A percentile compares a stretch with the other conserved stretches of the same genome.
These are phyloP conservation scores for Tragelaphus scriptus DNA, from an alignment of 2,113 vertebrate genomes.

Conservation along the genomic window DNA sequence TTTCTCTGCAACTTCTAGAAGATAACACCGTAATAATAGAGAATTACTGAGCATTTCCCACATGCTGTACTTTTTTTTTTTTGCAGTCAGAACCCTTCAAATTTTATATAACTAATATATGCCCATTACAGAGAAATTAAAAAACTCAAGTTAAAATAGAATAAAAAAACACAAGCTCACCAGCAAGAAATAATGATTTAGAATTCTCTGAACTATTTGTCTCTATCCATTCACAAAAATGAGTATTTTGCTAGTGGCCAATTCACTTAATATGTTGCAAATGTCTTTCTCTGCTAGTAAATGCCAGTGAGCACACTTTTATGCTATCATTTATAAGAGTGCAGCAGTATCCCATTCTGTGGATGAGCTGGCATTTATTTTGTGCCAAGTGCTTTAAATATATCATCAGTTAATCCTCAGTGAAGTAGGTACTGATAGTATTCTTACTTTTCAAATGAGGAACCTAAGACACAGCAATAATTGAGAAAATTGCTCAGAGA, in stretches of 20 bases:
- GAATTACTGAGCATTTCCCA: not conserved
- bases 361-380: not conserved
- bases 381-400: not conserved
- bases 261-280: not conserved
- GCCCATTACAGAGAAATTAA: not conserved
- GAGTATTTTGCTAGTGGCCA: not conserved
- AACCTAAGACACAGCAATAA: not conserved
- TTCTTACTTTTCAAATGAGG: not conserved
- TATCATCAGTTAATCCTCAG: not conserved
- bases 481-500: not conserved
- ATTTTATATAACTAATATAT: not conserved
- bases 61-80: not conserved
- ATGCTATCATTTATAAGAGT: not conserved
- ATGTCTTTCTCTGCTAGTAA: not conserved
- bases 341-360: accelerated
- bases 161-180: not conserved
- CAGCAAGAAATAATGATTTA: not conserved
- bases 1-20: not conserved
- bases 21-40: not conserved
- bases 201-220: not conserved
- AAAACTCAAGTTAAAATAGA: conserved; percentile 9
- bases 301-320: not conserved
- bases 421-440: not conserved
- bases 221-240: not conserved
- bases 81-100: not conserved